phyloP scores from a whole-genome alignment of 2,888 invertebrate genomes.

The Leucoma salicis region DNA sequence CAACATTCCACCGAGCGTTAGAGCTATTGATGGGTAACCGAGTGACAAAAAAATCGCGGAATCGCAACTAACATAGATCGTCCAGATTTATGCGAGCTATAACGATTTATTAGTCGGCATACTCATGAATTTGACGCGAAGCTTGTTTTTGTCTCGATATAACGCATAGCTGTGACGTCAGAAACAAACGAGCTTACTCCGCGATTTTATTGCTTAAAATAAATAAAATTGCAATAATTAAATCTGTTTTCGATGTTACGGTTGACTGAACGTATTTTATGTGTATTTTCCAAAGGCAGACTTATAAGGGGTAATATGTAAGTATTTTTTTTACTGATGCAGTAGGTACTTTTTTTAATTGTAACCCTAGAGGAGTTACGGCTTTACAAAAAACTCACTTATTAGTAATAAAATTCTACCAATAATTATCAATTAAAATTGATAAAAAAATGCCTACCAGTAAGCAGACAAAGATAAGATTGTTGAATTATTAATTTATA shows the following conservation, averaged over 20 bases:
- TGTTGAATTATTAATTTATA: no score
- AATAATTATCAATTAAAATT: no score
- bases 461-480: no score
- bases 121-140: conserved; percentile 47
- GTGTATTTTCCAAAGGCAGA: no score
- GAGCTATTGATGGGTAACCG: conserved; percentile 30
- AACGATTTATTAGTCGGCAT: conserved; percentile 47
- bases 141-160: conserved; percentile 49
- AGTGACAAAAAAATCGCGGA: conserved; percentile 33
- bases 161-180: conserved; percentile 47
- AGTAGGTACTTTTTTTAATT: no score
- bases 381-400: no score
- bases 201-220: conserved; percentile 45
- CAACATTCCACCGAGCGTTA: conserved; percentile 18
- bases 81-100: conserved; percentile 44
- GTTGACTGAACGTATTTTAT: no score
- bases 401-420: no score
- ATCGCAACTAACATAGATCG: conserved; percentile 46
- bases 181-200: conserved; percentile 36
- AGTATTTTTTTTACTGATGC: no score
- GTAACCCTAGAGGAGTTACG: no score
- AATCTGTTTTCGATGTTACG: conserved; percentile 33
- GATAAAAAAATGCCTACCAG: no score
- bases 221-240: conserved; percentile 48
- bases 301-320: no score